A percentile compares a stretch with the other conserved stretches of the same genome.
These are phyloP conservation scores for Xiphophorus birchmanni DNA, from an alignment of 2,797 vertebrate genomes.

Conservation along the genomic window DNA sequence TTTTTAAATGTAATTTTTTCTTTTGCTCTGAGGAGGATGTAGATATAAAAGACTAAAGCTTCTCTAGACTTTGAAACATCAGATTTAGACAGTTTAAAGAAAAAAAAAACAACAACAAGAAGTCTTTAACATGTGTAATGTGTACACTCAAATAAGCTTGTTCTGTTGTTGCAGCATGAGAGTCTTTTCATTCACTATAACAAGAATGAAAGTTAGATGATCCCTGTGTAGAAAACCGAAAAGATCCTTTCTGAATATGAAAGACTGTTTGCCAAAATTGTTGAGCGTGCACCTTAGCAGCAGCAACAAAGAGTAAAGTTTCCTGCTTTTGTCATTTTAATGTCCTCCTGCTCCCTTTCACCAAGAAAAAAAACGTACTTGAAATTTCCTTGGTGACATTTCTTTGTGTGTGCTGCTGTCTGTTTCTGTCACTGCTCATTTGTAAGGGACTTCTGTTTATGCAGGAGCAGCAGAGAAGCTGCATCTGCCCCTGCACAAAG, in stretches of 20 bases:
- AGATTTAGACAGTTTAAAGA: slow-evolving; percentile 32
- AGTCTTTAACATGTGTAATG: slow-evolving; percentile 30
- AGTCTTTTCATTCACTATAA: slow-evolving; percentile 39
- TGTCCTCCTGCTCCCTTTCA: slow-evolving; percentile 19
- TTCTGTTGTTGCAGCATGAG: slow-evolving; percentile 45
- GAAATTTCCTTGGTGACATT: slow-evolving; percentile 34
- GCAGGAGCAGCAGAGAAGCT: slow-evolving; percentile 52
- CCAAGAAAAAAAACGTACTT: no score
- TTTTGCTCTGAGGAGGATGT: not conserved
- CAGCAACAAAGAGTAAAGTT: slow-evolving; percentile 68
- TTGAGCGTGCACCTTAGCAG: slow-evolving; percentile 40
- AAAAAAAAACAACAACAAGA: slow-evolving; percentile 40
- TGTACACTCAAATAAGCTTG: slow-evolving; percentile 47
- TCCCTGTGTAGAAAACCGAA: slow-evolving; percentile 45
- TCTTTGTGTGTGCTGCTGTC: slow-evolving; percentile 49
- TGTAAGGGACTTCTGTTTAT: slow-evolving; percentile 71
- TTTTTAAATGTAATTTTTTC: not conserved
- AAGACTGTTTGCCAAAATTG: slow-evolving; percentile 65
- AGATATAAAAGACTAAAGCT: slow-evolving; percentile 21
- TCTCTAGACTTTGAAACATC: slow-evolving; percentile 29
- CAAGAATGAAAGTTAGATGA: slow-evolving; percentile 61
- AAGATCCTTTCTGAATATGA: slow-evolving; percentile 51
- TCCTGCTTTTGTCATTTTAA: slow-evolving; percentile 71
- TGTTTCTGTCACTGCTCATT: slow-evolving; percentile 45
- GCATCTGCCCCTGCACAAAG: slow-evolving; percentile 64